phyloP scores from a whole-genome alignment of 2,797 vertebrate species.

The Chromobotia macracanthus region DNA sequence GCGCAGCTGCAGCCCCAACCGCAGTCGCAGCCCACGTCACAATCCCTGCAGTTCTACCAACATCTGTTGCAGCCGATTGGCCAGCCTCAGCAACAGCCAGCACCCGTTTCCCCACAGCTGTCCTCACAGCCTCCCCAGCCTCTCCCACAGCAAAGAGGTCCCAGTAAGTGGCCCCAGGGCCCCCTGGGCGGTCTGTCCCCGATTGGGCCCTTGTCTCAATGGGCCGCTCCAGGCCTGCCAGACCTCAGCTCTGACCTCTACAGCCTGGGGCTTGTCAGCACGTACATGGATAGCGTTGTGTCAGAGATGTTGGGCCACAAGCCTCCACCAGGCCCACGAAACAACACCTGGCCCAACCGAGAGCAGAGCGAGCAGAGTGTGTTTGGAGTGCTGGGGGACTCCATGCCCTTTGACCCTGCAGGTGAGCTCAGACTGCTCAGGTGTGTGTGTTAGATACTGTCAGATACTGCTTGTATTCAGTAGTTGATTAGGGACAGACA shows the following conservation, averaged over 20 bases:
- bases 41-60: conserved; percentile 89
- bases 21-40: conserved; percentile 76
- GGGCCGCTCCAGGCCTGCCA: conserved; percentile 85
- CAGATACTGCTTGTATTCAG: no score
- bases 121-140: conserved; percentile 77
- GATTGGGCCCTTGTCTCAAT: conserved; percentile 87
- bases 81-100: conserved; percentile 78
- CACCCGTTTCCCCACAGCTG: conserved; percentile 72
- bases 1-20: conserved; percentile 77
- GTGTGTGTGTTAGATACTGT: conserved; percentile 68
- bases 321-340: conserved; percentile 92
- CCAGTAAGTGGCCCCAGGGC: conserved; percentile 89
- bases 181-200: conserved; percentile 86
- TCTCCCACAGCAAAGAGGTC: conserved; percentile 81
- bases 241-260: conserved; percentile 96
- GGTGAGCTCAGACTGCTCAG: conserved; percentile 73
- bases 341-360: conserved; percentile 99
- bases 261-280: conserved; percentile 96
- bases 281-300: conserved; percentile 97
- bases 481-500: no score
- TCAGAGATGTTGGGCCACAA: conserved; percentile 97
- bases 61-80: conserved; percentile 91
- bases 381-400: conserved; percentile 86
- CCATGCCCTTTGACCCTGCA: conserved; percentile 97
- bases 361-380: conserved; percentile 88